Conservation (phyloP, 2,113 vertebrate species). For the Aphelocoma coerulescens region DNA sequence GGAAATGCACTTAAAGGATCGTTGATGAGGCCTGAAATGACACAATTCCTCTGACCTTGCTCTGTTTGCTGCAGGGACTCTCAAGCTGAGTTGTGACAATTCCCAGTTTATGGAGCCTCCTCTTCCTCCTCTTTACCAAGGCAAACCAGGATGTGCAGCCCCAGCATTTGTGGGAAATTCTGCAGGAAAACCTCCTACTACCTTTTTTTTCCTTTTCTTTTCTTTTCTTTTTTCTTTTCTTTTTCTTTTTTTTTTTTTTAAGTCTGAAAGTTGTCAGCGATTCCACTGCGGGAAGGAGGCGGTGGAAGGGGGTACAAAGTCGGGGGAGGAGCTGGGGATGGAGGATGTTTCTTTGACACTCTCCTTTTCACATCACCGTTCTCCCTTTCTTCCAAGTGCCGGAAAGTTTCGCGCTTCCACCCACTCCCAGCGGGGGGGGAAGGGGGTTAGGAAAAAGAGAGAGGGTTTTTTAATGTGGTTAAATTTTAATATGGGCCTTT, state of each 20-base stretch:
- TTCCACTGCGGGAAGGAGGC: neutral
- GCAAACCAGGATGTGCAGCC: neutral
- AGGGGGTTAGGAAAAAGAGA: neutral
- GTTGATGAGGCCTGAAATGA: neutral
- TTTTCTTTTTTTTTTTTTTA: neutral
- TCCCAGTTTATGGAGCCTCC: neutral
- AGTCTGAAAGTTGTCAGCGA: neutral
- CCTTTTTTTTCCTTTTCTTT: neutral
- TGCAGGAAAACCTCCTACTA: neutral
- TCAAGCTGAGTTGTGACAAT: neutral
- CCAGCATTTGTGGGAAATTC: neutral
- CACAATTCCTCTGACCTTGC: neutral
- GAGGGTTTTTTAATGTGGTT: neutral
- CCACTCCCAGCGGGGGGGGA: neutral
- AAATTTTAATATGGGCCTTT: neutral
- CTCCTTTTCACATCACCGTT: neutral
- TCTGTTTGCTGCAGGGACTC: neutral
- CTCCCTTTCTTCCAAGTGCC: neutral
- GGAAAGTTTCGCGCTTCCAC: neutral
- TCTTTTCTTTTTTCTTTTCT: too few species aligned
- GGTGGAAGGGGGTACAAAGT: neutral
- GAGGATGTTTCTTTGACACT: constrained; percentile 1
- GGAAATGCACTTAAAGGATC: neutral
- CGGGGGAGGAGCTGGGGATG: neutral
- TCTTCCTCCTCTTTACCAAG: neutral